Conservation (phyloP, 2,888 invertebrate species). For the Ochropleura plecta region DNA sequence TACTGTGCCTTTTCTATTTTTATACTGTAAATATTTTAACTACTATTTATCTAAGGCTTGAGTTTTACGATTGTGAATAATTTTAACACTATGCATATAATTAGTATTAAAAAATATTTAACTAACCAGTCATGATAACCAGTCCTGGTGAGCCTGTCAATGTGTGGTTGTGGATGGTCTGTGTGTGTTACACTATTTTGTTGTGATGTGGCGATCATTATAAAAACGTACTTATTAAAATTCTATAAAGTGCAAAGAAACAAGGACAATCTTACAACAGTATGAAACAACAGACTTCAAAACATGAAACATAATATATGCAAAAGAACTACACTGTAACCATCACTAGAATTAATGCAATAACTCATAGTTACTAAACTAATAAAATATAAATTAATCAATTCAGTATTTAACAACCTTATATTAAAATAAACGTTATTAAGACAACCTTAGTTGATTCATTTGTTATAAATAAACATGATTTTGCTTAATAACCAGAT, state of each 20-base stretch:
- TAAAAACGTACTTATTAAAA: slow-evolving; percentile 25
- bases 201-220: slow-evolving; percentile 8
- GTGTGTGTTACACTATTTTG: slow-evolving; percentile 9
- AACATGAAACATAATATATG: slow-evolving; percentile 45
- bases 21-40: background rate
- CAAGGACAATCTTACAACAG: slow-evolving; percentile 56
- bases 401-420: slow-evolving; percentile 48
- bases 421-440: slow-evolving; percentile 26
- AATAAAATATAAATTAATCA: slow-evolving; percentile 47
- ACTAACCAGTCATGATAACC: background rate
- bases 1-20: slow-evolving; percentile 1
- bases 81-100: slow-evolving; percentile 10
- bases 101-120: background rate
- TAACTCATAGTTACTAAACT: slow-evolving; percentile 33
- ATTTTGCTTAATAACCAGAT: background rate
- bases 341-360: slow-evolving; percentile 26
- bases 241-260: slow-evolving; percentile 40
- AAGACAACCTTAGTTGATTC: slow-evolving; percentile 34
- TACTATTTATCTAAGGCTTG: background rate
- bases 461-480: slow-evolving; percentile 25
- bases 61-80: slow-evolving; percentile 1
- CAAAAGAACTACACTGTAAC: slow-evolving; percentile 24
- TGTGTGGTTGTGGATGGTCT: background rate
- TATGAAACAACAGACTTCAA: slow-evolving; percentile 59
- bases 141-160: background rate